Evolutionary conservation across 2,888 invertebrate species (phyloP).

Genomic region (Drosophila robusta): DNA sequence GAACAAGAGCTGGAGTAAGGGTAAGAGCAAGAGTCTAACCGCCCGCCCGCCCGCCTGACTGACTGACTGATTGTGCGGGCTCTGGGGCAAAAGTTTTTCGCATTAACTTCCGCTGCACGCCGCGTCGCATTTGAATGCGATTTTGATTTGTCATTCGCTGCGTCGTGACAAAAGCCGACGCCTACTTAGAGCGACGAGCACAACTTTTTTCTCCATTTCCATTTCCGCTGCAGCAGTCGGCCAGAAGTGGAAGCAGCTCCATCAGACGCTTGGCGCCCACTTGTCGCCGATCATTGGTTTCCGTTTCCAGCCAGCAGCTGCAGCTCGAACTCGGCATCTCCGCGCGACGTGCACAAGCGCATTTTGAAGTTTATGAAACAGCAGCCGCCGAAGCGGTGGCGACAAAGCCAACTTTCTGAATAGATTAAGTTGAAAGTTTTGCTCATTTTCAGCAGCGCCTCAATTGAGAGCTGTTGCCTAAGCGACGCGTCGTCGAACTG

Average conservation of each 20-base stretch:
- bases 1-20: not conserved
- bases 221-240: conserved; percentile 33
- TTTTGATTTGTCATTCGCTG: conserved; percentile 82
- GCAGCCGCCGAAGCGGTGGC: conserved; percentile 25
- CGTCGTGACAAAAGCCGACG: conserved; percentile 76
- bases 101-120: conserved; percentile 79
- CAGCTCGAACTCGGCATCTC: conserved; percentile 45
- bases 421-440: conserved; percentile 83
- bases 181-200: conserved; percentile 67
- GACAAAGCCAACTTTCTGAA: conserved; percentile 73
- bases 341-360: conserved; percentile 79
- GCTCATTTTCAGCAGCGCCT: conserved; percentile 75
- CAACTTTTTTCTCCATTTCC: conserved; percentile 69
- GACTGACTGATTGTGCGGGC: conserved; percentile 74
- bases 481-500: conserved; percentile 29
- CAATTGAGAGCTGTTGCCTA: conserved; percentile 61
- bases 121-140: conserved; percentile 81
- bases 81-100: conserved; percentile 73
- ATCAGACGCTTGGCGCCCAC: conserved; percentile 61
- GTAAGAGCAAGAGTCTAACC: not conserved
- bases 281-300: conserved; percentile 82
- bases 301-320: conserved; percentile 58
- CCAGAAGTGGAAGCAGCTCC: conserved; percentile 27
- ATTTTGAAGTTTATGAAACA: conserved; percentile 83
- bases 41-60: conserved; percentile 1